Conservation (phyloP, 1,140 invertebrate species). For the Drosophila willistoni region DNA sequence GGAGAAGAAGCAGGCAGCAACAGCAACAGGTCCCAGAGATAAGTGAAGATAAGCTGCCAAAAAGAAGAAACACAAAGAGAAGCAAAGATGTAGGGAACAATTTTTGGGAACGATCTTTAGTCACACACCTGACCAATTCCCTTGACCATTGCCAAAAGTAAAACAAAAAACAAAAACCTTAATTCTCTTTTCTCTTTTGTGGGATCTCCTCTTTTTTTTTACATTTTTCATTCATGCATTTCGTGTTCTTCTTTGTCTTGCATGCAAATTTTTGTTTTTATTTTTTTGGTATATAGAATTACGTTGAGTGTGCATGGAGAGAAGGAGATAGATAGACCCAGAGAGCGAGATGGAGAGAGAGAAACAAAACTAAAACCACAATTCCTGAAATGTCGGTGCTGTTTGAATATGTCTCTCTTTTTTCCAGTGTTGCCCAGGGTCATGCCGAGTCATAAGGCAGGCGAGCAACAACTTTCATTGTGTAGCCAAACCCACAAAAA, state of each 20-base stretch:
- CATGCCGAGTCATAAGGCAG: slow-evolving; percentile 56
- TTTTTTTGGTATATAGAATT: slow-evolving; percentile 52
- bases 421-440: slow-evolving; percentile 54
- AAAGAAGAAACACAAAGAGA: neutral
- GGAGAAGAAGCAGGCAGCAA: slow-evolving; percentile 27
- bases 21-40: slow-evolving; percentile 32
- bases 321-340: slow-evolving; percentile 1
- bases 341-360: neutral
- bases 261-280: slow-evolving; percentile 60
- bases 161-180: no score
- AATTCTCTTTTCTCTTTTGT: slow-evolving; percentile 14
- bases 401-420: neutral
- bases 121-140: slow-evolving; percentile 26
- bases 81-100: neutral
- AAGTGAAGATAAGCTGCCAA: slow-evolving; percentile 53
- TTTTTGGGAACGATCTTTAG: slow-evolving; percentile 10
- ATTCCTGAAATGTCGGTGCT: slow-evolving; percentile 44
- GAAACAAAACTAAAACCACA: slow-evolving; percentile 51
- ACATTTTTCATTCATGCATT: slow-evolving; percentile 64
- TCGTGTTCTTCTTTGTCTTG: slow-evolving; percentile 53
- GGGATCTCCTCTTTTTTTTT: slow-evolving; percentile 23
- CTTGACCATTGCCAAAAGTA: slow-evolving; percentile 12
- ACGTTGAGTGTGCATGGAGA: slow-evolving; percentile 46
- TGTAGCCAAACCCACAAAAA: slow-evolving; percentile 56
- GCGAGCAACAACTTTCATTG: slow-evolving; percentile 65